phyloP scores from a whole-genome alignment of 2,888 invertebrate species.

The Athalia rosae region DNA sequence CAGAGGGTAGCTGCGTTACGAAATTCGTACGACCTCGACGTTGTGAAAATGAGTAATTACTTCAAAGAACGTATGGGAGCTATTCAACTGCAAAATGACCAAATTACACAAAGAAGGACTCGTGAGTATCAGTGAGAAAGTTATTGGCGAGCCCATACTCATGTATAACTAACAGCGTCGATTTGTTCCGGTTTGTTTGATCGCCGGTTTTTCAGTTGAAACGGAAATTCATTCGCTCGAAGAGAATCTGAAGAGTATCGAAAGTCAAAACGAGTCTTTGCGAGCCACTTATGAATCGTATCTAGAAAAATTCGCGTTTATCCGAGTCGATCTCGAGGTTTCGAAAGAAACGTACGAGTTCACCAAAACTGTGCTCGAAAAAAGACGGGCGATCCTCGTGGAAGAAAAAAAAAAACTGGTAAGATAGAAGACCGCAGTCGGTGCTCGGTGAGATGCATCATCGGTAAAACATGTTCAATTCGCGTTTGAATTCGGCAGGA shows the following conservation, averaged over 20 bases:
- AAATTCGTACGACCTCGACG: not conserved
- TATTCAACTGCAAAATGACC: conserved; percentile 18
- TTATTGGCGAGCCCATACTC: not conserved
- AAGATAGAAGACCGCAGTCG: not conserved
- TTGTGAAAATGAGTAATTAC: conserved; percentile 14
- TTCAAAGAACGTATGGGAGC: conserved; percentile 31
- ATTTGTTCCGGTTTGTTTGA: not conserved
- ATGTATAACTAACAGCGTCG: not conserved
- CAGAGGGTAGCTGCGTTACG: not conserved
- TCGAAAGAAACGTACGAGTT: conserved; percentile 1
- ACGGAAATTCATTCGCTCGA: conserved; percentile 22
- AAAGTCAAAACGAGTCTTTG: conserved; percentile 18
- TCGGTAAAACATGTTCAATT: not conserved
- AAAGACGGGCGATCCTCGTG: not conserved
- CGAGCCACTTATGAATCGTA: not conserved
- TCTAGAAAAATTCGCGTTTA: conserved; percentile 22
- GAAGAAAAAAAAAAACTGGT: conserved; percentile 32
- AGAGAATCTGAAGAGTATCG: conserved; percentile 3
- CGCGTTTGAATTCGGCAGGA: not conserved
- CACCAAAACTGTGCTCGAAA: not conserved
- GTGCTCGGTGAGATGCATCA: not conserved
- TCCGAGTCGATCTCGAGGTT: conserved; percentile 19
- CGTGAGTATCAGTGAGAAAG: not conserved
- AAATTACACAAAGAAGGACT: conserved; percentile 18
- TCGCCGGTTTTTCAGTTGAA: conserved; percentile 10